A percentile compares a stretch with the other conserved stretches of the same genome.
Conservation (phyloP, 2,113 vertebrate species). For the Acrocephalus arundinaceus region DNA sequence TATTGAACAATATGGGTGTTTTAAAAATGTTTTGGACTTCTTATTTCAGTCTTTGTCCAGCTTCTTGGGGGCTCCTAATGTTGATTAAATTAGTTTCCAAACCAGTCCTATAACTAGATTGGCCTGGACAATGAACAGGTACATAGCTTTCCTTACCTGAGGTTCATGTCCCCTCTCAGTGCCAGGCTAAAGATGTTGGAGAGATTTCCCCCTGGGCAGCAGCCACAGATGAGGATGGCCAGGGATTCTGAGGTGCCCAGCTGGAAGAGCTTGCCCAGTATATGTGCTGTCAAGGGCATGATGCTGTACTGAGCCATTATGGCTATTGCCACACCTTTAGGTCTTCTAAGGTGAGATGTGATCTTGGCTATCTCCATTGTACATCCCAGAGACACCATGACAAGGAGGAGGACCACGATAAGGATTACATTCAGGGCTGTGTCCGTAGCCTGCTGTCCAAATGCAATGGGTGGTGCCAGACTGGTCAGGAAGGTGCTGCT, state of each 20-base stretch:
- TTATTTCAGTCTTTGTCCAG: neutral
- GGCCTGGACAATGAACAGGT: neutral
- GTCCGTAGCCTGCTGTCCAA: constrained; percentile 44
- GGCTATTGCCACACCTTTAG: constrained; percentile 78
- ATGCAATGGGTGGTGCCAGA: constrained; percentile 22
- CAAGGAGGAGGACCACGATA: constrained; percentile 67
- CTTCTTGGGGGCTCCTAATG: neutral
- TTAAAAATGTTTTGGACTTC: neutral
- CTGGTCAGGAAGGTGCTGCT: constrained; percentile 45
- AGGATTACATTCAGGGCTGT: constrained; percentile 57
- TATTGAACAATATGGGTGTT: neutral
- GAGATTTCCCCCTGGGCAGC: constrained; percentile 83
- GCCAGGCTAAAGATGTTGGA: constrained; percentile 83
- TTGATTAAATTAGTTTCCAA: neutral
- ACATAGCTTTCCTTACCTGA: constrained; percentile 74
- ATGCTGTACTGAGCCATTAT: constrained; percentile 82
- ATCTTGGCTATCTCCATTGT: constrained; percentile 85
- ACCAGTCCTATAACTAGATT: neutral
- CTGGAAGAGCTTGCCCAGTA: constrained; percentile 74
- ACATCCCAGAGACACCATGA: constrained; percentile 82
- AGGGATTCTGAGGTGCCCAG: constrained; percentile 74
- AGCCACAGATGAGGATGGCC: constrained; percentile 84
- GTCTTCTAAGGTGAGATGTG: constrained; percentile 75
- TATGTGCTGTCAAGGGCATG: constrained; percentile 85
- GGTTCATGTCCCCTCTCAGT: constrained; percentile 85